Conservation (phyloP, 1,140 invertebrate species). For the Acromyrmex heyeri region DNA sequence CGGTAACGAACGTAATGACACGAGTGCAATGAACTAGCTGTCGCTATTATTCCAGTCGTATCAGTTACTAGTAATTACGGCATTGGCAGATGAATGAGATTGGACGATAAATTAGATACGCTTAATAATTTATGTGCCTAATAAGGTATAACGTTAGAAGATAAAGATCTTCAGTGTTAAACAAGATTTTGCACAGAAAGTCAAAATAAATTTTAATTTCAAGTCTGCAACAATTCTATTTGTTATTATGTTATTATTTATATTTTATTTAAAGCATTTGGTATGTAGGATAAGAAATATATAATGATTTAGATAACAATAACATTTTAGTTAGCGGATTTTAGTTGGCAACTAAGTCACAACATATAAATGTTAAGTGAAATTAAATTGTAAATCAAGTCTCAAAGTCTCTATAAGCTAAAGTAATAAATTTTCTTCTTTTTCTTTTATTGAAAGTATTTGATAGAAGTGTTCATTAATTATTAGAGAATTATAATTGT, state of each 20-base stretch:
- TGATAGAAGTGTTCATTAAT: background rate
- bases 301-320: too few species aligned
- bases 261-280: background rate
- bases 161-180: background rate
- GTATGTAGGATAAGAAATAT: too few species aligned
- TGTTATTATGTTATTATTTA: background rate
- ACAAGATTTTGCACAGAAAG: background rate
- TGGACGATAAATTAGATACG: background rate
- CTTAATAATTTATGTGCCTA: background rate
- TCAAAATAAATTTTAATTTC: background rate
- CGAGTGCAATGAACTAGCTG: constrained; percentile 11
- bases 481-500: background rate
- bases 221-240: background rate
- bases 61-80: constrained; percentile 30
- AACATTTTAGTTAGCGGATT: too few species aligned
- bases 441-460: background rate
- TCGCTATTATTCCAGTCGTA: constrained; percentile 41
- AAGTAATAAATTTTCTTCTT: too few species aligned
- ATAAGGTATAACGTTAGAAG: background rate
- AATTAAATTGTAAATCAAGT: too few species aligned
- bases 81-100: constrained; percentile 14
- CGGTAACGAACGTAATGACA: constrained; percentile 28
- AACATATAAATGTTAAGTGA: too few species aligned
- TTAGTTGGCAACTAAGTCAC: too few species aligned
- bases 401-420: too few species aligned